A percentile compares a stretch with the other conserved stretches of the same genome.
These are phyloP conservation scores for Biston stratarius DNA, from an alignment of 2,888 invertebrate genomes.

Conservation along the genomic window DNA sequence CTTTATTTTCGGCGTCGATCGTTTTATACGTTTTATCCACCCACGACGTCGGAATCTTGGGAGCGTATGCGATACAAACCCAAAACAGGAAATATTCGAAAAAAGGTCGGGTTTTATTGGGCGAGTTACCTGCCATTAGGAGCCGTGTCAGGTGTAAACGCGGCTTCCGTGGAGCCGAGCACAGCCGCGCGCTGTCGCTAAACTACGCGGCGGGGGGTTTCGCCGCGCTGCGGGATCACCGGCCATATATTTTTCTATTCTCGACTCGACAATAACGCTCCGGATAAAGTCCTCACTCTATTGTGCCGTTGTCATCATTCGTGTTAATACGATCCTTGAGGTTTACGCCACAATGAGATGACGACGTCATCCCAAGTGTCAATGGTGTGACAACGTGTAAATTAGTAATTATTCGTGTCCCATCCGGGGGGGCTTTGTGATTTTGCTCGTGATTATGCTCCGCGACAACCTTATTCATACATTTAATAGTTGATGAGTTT, in stretches of 20 bases:
- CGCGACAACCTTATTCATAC: slow-evolving; percentile 63
- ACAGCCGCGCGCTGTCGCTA: slow-evolving; percentile 65
- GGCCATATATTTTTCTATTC: slow-evolving; percentile 83
- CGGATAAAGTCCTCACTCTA: slow-evolving; percentile 71
- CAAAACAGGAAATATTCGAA: slow-evolving; percentile 83
- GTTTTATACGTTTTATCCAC: slow-evolving; percentile 83
- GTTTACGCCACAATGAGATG: slow-evolving; percentile 83
- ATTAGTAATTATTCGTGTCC: slow-evolving; percentile 81
- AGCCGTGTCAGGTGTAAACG: slow-evolving; percentile 83
- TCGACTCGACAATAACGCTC: slow-evolving; percentile 74
- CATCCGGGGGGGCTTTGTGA: slow-evolving; percentile 79
- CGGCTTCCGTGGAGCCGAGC: slow-evolving; percentile 77
- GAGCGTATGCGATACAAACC: slow-evolving; percentile 74
- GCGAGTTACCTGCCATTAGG: slow-evolving; percentile 84
- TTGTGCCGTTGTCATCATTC: slow-evolving; percentile 84
- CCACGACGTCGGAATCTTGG: slow-evolving; percentile 81
- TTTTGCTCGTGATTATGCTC: slow-evolving; percentile 66
- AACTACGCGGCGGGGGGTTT: slow-evolving; percentile 75
- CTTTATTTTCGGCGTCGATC: slow-evolving; percentile 80
- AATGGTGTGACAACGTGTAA: slow-evolving; percentile 83
- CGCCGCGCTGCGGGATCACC: slow-evolving; percentile 72
- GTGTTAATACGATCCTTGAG: slow-evolving; percentile 85
- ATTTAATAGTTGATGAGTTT: slow-evolving; percentile 64
- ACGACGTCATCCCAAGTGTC: slow-evolving; percentile 77
- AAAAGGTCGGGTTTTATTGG: slow-evolving; percentile 83